A percentile compares a stretch with the other conserved stretches of the same genome.
Evolutionary conservation across 2,888 invertebrate species (phyloP).

Genomic region (Brachycybe producta): DNA sequence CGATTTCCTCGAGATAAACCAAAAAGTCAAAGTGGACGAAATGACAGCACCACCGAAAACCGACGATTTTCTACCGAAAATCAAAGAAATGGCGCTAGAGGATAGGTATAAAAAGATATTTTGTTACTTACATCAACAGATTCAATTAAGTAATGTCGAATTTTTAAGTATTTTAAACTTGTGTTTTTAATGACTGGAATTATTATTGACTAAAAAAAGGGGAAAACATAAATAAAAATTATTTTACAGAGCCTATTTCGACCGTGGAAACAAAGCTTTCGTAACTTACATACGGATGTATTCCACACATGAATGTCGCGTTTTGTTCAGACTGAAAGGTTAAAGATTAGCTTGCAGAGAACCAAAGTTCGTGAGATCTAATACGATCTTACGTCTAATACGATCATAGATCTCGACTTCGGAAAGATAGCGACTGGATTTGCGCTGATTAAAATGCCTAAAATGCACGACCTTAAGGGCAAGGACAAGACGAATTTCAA

Average conservation of each 20-base stretch:
- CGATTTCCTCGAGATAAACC: conserved; percentile 77
- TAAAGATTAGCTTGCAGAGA: conserved; percentile 15
- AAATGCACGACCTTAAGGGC: conserved; percentile 86
- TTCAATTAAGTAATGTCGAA: neutral
- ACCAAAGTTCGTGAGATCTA: conserved; percentile 8
- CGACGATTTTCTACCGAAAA: conserved; percentile 34
- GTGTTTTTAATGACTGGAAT: no score
- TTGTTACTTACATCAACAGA: neutral
- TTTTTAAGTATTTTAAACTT: no score
- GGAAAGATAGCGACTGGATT: conserved; percentile 73
- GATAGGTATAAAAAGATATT: conserved; percentile 40
- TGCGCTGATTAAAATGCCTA: conserved; percentile 77
- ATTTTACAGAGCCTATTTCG: conserved; percentile 50
- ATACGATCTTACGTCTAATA: conserved; percentile 7
- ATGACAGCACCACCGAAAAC: conserved; percentile 24
- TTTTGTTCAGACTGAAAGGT: conserved; percentile 70
- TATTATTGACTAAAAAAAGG: neutral
- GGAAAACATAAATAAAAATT: no score
- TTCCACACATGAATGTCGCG: conserved; percentile 85
- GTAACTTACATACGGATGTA: conserved; percentile 91
- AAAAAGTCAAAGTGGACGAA: conserved; percentile 45
- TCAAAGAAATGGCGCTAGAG: conserved; percentile 49
- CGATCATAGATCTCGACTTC: conserved; percentile 59
- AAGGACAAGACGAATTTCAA: conserved; percentile 43
- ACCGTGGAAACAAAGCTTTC: conserved; percentile 81